Conservation (phyloP, 1,140 invertebrate species). For the Bombus ignitus region DNA sequence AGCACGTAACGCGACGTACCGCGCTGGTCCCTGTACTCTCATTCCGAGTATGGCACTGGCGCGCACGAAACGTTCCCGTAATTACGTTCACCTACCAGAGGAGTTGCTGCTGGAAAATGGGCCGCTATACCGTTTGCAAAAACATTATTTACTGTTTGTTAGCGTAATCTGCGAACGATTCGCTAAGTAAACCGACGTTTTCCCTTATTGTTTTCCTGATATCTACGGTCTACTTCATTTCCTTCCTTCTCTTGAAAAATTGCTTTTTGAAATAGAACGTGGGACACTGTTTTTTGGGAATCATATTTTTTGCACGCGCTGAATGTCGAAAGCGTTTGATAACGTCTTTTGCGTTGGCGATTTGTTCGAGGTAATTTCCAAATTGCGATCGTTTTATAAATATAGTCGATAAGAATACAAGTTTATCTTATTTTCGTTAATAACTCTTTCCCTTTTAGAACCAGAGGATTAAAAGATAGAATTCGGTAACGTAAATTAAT, state of each 20-base stretch:
- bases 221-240: neutral
- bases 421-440: too few relatives aligned
- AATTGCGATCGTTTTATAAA: neutral
- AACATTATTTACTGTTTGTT: constrained; percentile 32
- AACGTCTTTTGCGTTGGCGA: neutral
- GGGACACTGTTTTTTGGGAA: too few relatives aligned
- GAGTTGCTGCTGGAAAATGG: constrained; percentile 4
- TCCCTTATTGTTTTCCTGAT: neutral
- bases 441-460: too few relatives aligned
- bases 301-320: too few relatives aligned
- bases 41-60: neutral
- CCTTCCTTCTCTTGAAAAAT: neutral
- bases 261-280: neutral
- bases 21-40: constrained; percentile 18
- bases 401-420: too few relatives aligned
- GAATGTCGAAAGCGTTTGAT: neutral
- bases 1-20: constrained; percentile 49
- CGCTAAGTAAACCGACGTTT: neutral
- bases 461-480: too few relatives aligned
- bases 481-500: too few relatives aligned
- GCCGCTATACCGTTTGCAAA: neutral
- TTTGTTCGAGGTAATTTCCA: neutral
- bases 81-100: constrained; percentile 46
- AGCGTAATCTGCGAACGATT: neutral
- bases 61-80: constrained; percentile 15